These are phyloP conservation scores for Hestina assimilis DNA, from an alignment of 1,140 invertebrate genomes.

Conservation along the genomic window DNA sequence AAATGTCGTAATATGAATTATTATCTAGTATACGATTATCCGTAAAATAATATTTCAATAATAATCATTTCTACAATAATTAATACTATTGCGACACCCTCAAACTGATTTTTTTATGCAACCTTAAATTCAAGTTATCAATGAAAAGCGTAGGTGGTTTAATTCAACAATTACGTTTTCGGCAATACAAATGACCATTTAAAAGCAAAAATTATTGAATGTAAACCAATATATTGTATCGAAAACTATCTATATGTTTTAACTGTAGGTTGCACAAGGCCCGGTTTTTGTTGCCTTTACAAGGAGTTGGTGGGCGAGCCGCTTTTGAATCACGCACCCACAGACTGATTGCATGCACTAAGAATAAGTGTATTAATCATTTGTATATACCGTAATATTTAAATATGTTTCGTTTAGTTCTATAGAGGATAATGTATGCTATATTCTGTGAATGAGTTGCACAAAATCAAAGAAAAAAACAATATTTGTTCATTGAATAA, in stretches of 20 bases:
- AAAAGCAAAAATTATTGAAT: conserved; percentile 10
- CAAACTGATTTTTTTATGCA: not conserved
- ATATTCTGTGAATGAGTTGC: too few species aligned
- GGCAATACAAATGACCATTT: conserved; percentile 4
- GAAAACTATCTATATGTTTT: conserved; percentile 9
- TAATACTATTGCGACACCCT: not conserved
- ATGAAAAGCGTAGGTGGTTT: conserved; percentile 11
- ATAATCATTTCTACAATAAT: not conserved
- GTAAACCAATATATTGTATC: conserved; percentile 4
- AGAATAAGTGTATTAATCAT: conserved; percentile 44
- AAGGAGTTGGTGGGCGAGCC: conserved; percentile 54
- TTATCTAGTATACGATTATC: too few species aligned
- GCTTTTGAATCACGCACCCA: conserved; percentile 67
- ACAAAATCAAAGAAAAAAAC: too few species aligned
- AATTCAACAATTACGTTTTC: not conserved
- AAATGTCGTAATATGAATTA: too few species aligned
- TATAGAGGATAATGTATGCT: too few species aligned
- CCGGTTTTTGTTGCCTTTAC: conserved; percentile 53
- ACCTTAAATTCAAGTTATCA: conserved; percentile 10
- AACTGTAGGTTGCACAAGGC: conserved; percentile 63
- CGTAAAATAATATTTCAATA: too few species aligned
- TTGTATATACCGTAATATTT: conserved; percentile 5
- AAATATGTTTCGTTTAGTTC: conserved; percentile 3
- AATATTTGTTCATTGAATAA: too few species aligned
- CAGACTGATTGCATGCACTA: conserved; percentile 48